These are phyloP conservation scores for Drosophila seclusa DNA, from an alignment of 2,888 invertebrate species.

Conservation along the genomic window DNA sequence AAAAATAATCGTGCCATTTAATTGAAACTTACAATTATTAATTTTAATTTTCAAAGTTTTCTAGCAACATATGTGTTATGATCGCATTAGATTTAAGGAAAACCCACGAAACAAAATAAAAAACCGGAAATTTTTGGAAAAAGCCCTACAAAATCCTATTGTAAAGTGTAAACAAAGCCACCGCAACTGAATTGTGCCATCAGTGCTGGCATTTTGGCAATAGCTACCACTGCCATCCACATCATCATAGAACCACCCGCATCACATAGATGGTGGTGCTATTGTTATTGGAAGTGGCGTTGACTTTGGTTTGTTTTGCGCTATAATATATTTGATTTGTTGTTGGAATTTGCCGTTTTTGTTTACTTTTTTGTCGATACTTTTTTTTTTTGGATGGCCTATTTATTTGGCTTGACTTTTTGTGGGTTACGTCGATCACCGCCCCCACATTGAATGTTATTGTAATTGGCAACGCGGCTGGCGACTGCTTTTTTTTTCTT, in stretches of 20 bases:
- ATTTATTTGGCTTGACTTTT: slow-evolving; percentile 71
- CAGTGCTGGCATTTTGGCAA: slow-evolving; percentile 52
- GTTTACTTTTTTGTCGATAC: slow-evolving; percentile 23
- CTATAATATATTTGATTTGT: slow-evolving; percentile 81
- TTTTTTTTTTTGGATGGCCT: slow-evolving; percentile 25
- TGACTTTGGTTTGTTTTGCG: slow-evolving; percentile 77
- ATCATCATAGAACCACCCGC: not conserved
- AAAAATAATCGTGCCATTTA: not conserved
- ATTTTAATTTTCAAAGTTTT: slow-evolving; percentile 1
- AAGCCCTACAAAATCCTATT: slow-evolving; percentile 54
- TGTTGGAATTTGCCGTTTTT: slow-evolving; percentile 61
- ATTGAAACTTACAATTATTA: not conserved
- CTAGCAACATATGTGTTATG: not conserved
- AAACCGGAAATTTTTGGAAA: slow-evolving; percentile 5
- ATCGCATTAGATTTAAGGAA: slow-evolving; percentile 32
- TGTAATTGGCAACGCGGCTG: slow-evolving; percentile 56
- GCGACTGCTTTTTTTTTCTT: slow-evolving; percentile 25
- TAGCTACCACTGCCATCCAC: slow-evolving; percentile 6
- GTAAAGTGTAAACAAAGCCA: slow-evolving; percentile 79
- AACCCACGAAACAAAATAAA: not conserved
- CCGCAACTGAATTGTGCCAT: slow-evolving; percentile 72
- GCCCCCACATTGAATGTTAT: slow-evolving; percentile 31
- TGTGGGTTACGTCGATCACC: slow-evolving; percentile 65
- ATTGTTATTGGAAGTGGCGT: slow-evolving; percentile 74
- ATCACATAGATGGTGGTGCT: slow-evolving; percentile 34